Conservation (phyloP, 2,113 vertebrate genomes). For the Amblyornis subalaris region DNA sequence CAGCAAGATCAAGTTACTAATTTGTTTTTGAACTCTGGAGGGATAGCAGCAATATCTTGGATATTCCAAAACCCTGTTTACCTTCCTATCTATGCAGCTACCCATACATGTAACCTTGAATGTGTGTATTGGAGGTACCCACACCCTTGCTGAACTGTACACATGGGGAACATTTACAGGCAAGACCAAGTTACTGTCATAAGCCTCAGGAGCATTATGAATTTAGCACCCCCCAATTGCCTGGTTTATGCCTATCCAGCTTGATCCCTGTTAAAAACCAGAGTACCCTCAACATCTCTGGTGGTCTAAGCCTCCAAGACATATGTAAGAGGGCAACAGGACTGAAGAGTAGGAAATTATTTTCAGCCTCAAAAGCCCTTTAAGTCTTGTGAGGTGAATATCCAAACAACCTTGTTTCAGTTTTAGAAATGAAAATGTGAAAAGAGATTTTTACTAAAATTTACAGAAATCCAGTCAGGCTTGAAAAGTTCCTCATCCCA, state of each 20-base stretch:
- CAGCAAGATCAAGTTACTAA: neutral
- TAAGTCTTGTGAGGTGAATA: neutral
- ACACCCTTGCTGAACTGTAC: neutral
- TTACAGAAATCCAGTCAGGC: neutral
- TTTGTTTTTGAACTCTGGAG: neutral
- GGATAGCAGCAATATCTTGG: neutral
- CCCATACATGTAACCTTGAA: neutral
- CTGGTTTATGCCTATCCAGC: neutral
- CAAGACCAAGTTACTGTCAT: neutral
- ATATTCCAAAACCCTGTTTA: neutral
- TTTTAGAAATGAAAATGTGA: neutral
- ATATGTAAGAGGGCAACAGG: neutral
- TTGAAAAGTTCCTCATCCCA: neutral
- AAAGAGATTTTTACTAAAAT: neutral
- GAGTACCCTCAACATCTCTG: neutral
- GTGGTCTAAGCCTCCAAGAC: neutral
- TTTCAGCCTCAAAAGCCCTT: neutral
- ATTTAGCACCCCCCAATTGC: rapidly evolving
- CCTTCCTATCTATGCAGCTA: neutral
- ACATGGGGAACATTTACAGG: rapidly evolving
- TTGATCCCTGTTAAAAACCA: neutral
- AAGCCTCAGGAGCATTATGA: rapidly evolving
- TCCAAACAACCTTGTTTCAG: neutral
- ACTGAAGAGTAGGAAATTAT: neutral
- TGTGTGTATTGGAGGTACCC: too few relatives aligned